Conservation (phyloP, 2,113 vertebrate genomes). For the Hemibagrus wyckioides region DNA sequence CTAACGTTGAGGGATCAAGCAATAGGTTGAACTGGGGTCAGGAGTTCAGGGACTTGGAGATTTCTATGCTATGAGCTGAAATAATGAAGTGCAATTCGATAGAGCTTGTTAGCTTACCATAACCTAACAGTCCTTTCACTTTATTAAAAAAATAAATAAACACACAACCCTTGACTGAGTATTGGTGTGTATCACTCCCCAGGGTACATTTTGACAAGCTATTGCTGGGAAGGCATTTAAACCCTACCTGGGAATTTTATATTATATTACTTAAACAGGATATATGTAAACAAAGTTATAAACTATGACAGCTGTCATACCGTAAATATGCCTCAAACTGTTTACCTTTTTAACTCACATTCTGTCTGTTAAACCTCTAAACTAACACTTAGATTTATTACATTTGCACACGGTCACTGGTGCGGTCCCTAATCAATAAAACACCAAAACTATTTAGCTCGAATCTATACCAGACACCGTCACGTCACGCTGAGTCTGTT, state of each 20-base stretch:
- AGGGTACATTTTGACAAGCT: background rate
- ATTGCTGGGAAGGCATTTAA: background rate
- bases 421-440: constrained; percentile 25
- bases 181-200: background rate
- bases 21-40: background rate
- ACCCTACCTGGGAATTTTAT: background rate
- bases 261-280: background rate
- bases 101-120: background rate
- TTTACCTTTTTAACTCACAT: background rate
- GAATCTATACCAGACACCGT: background rate
- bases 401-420: background rate
- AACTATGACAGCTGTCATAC: background rate
- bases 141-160: background rate
- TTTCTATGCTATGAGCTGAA: background rate
- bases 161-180: background rate
- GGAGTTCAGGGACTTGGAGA: constrained; percentile 10
- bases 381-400: background rate
- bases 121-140: background rate
- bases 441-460: background rate
- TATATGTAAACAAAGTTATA: background rate
- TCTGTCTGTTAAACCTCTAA: background rate
- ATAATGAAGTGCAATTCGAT: background rate
- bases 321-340: background rate
- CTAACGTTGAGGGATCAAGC: background rate
- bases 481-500: constrained; percentile 1